Evolutionary conservation across 2,888 invertebrate species (phyloP), one percentile per base, ranked within the genome.

Genomic region (Hermaeophaga mercurialis): DNA sequence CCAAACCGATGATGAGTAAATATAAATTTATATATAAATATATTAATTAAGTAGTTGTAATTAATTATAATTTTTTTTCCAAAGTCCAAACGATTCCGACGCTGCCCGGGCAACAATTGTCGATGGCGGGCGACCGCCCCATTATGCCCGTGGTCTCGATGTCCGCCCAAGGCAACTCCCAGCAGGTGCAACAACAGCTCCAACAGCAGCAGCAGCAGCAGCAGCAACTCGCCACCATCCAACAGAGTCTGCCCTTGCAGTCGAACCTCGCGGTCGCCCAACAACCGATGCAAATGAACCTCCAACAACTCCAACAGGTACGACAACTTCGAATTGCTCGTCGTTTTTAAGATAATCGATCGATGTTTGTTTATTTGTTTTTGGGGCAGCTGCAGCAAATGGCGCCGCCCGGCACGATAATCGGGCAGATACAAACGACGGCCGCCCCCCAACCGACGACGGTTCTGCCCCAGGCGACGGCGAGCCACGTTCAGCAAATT

Each of bases 111-210:
- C 79, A 78, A 58, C 75, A 75, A 58, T 68, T 77, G 19, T 78
- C 79, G 62, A 76, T 78, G 63, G 74, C 77, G 57, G 78, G 79
- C 14, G 81, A 82, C 36, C 80, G 84, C 54, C 82, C 82, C 0
- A 81, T 85, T 0, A 80, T 87, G 80, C 87, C 87, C 0, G 87
- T 87, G 0, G 86, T 87, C 0, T 86, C 87, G 0, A 85, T 87
- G 77, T 74, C 78, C 2, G 76, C 75, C 2, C 73, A 81, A 1
- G 81, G 81, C 52, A 74, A 80, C 1, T 69, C 81, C 38, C 80
- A 81, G 1, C 81, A 83, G 75, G 75, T 80, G 12, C 80, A 84
- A 73, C 83, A 83, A 19, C 82, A 83, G 63, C 79, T 81, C 3
- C 80, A 83, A 54, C 80, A 82, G 9, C 82, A 54, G 19, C 15